Conservation (phyloP, 2,113 vertebrate species). For the Catharus minimus region DNA sequence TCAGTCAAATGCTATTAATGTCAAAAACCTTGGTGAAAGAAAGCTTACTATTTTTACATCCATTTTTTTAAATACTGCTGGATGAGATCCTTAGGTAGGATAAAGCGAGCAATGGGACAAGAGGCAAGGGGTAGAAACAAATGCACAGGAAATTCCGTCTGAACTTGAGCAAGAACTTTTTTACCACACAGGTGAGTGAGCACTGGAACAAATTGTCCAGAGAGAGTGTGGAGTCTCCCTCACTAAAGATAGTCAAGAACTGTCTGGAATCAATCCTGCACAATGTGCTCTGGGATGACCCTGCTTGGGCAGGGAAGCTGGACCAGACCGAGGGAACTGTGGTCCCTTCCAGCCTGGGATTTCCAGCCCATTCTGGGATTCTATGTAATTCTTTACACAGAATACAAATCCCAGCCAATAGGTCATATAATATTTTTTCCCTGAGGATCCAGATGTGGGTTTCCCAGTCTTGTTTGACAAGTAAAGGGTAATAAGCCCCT, state of each 20-base stretch:
- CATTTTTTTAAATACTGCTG: not conserved
- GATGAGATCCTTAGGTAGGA: not conserved
- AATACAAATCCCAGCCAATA: not conserved
- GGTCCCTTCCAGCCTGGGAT: not conserved
- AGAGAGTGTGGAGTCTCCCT: not conserved
- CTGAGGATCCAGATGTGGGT: not conserved
- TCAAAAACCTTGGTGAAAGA: not conserved
- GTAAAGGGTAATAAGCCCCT: not conserved
- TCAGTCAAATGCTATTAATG: not conserved
- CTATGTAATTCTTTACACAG: not conserved
- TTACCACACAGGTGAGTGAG: accelerated
- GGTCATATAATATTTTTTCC: accelerated
- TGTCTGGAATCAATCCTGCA: too few species aligned
- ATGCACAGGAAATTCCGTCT: not conserved
- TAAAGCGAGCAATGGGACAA: not conserved
- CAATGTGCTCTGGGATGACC: not conserved
- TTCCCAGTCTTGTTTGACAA: not conserved
- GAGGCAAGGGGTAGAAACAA: not conserved
- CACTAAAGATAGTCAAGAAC: not conserved
- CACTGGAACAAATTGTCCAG: not conserved
- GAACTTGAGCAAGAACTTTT: not conserved
- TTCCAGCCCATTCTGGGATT: too few species aligned
- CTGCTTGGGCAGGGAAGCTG: not conserved
- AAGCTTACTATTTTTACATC: not conserved
- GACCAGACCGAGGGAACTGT: not conserved